These are phyloP conservation scores for Eristalinus sepulchralis DNA, from an alignment of 2,888 invertebrate species.

Conservation along the genomic window DNA sequence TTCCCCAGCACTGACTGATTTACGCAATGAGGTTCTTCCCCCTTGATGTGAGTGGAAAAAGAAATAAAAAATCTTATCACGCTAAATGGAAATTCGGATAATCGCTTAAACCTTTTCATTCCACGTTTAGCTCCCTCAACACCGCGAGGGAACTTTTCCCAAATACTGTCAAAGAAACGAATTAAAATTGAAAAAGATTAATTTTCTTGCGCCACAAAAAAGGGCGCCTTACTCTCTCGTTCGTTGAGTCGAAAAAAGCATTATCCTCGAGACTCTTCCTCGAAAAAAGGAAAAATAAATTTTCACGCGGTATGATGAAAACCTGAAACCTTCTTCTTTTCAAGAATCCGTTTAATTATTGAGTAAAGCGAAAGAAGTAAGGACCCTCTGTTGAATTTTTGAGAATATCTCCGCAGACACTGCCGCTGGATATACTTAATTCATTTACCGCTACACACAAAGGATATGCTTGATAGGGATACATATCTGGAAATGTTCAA, in stretches of 20 bases:
- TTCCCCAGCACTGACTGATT: neutral
- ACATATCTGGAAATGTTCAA: constrained; percentile 36
- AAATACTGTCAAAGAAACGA: constrained; percentile 5
- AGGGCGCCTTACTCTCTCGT: neutral
- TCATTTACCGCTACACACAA: constrained; percentile 15
- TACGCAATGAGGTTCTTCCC: neutral
- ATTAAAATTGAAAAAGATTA: constrained; percentile 23
- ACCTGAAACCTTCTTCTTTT: neutral
- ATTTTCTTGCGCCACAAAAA: constrained; percentile 3
- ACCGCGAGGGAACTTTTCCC: neutral
- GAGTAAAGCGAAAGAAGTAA: neutral
- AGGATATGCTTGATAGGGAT: constrained; percentile 14
- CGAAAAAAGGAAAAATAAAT: neutral
- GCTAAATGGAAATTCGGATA: constrained; percentile 10
- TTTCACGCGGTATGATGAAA: neutral
- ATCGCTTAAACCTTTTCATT: constrained; percentile 19
- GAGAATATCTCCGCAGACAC: neutral
- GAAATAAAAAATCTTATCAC: neutral
- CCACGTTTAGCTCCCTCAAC: neutral
- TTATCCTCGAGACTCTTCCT: neutral
- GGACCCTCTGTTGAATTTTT: neutral
- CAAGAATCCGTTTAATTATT: constrained; percentile 12
- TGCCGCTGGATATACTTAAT: constrained; percentile 4
- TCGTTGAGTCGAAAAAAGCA: neutral
- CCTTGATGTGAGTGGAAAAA: neutral